Percentiles rank a stretch among this genome's conserved stretches.
phyloP scores from a whole-genome alignment of 2,888 invertebrate genomes.

The Nomada ruficornis region DNA sequence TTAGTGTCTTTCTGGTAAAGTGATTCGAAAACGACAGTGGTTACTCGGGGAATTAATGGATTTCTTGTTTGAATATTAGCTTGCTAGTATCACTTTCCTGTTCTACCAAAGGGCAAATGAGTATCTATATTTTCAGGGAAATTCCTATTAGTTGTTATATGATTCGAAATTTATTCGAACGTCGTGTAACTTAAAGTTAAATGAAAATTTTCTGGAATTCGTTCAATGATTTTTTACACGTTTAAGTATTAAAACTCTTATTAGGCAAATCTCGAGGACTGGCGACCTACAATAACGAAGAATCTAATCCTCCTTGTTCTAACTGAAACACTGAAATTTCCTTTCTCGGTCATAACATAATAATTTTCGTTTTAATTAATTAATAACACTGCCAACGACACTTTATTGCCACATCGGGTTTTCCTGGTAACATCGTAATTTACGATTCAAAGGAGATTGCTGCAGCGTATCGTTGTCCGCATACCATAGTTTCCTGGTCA shows the following conservation, averaged over 20 bases:
- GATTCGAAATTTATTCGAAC: no score
- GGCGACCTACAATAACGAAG: not conserved
- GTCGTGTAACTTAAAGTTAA: no score
- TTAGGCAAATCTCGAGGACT: not conserved
- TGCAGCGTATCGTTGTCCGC: slow-evolving; percentile 31
- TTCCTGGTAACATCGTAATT: slow-evolving; percentile 18
- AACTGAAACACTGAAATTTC: not conserved
- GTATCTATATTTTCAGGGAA: no score
- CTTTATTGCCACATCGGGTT: not conserved
- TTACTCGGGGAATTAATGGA: not conserved
- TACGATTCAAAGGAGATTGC: slow-evolving; percentile 31
- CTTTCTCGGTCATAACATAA: not conserved
- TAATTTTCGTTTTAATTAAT: not conserved
- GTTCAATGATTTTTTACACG: no score
- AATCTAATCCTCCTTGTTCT: not conserved
- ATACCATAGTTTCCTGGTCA: slow-evolving; percentile 53
- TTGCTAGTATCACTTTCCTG: not conserved
- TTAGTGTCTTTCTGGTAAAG: slow-evolving; percentile 28
- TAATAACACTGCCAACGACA: not conserved
- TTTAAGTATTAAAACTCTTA: no score
- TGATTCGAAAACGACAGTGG: not conserved
- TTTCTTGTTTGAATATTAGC: not conserved
- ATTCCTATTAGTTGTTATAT: no score
- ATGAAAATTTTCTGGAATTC: no score
- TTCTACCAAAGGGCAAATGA: no score